phyloP scores from a whole-genome alignment of 2,888 invertebrate species.

The Cybosia mesomella region DNA sequence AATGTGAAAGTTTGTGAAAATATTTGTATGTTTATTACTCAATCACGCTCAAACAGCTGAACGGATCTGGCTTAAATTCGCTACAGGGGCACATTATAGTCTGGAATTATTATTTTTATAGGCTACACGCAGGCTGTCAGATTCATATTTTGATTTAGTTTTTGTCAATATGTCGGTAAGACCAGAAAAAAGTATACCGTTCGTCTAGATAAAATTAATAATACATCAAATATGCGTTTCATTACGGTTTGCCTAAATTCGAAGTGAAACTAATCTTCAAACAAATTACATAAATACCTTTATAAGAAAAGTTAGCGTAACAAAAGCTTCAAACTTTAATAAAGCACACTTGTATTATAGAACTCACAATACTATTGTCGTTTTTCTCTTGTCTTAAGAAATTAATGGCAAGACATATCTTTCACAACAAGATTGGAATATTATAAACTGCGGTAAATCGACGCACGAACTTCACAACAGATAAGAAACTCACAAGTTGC shows the following conservation, averaged over 20 bases:
- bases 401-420: background rate
- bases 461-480: background rate
- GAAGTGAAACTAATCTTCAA: background rate
- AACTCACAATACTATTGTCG: background rate
- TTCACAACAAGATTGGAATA: background rate
- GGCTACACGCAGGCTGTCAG: too few species aligned
- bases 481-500: slow-evolving; percentile 10
- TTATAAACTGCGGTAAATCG: background rate
- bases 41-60: too few species aligned
- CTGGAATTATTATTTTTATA: too few species aligned
- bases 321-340: background rate
- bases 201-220: too few species aligned
- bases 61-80: too few species aligned
- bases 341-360: background rate
- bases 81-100: too few species aligned
- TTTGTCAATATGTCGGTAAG: too few species aligned
- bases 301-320: background rate
- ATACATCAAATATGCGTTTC: too few species aligned
- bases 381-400: background rate
- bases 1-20: too few species aligned
- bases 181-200: too few species aligned
- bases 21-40: too few species aligned
- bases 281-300: background rate
- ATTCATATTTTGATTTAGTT: too few species aligned
- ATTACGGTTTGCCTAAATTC: background rate